Evolutionary conservation across 1,140 invertebrate species (phyloP).

Genomic region (Planococcus citri): DNA sequence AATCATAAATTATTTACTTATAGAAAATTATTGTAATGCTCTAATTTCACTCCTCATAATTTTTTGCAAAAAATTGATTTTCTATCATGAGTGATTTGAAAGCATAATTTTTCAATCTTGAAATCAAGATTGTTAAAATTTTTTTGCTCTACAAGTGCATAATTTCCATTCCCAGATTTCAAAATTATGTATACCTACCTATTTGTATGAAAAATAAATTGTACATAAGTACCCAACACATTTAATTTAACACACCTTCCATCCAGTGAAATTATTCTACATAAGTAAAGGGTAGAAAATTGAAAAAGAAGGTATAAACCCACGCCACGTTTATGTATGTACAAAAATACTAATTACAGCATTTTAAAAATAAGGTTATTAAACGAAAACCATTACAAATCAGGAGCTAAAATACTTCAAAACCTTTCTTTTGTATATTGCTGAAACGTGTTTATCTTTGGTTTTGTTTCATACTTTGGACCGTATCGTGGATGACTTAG

Average conservation of each 20-base stretch:
- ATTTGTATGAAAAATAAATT: too few relatives aligned
- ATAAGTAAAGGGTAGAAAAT: neutral
- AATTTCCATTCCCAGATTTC: too few relatives aligned
- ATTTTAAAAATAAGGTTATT: neutral
- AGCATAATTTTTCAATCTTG: too few relatives aligned
- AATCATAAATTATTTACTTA: too few relatives aligned
- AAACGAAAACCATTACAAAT: neutral
- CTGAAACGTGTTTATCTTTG: constrained; percentile 6
- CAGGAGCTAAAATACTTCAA: constrained; percentile 12
- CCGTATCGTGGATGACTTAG: constrained; percentile 80
- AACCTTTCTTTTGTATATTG: constrained; percentile 18
- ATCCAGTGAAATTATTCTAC: neutral
- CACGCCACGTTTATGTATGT: neutral
- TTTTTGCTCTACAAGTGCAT: too few relatives aligned
- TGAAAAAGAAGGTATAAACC: neutral
- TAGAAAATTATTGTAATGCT: too few relatives aligned
- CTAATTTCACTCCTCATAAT: too few relatives aligned
- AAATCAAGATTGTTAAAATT: too few relatives aligned
- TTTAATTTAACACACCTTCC: neutral
- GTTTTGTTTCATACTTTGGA: constrained; percentile 50
- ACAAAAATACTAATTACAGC: neutral
- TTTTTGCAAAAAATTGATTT: too few relatives aligned
- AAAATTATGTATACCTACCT: too few relatives aligned
- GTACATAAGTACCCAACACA: too few relatives aligned
- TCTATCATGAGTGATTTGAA: too few relatives aligned